A percentile compares a stretch with the other conserved stretches of the same genome.
Conservation (phyloP, 35 echinoderm and acorn worm species). For the Lytechinus variegatus region DNA sequence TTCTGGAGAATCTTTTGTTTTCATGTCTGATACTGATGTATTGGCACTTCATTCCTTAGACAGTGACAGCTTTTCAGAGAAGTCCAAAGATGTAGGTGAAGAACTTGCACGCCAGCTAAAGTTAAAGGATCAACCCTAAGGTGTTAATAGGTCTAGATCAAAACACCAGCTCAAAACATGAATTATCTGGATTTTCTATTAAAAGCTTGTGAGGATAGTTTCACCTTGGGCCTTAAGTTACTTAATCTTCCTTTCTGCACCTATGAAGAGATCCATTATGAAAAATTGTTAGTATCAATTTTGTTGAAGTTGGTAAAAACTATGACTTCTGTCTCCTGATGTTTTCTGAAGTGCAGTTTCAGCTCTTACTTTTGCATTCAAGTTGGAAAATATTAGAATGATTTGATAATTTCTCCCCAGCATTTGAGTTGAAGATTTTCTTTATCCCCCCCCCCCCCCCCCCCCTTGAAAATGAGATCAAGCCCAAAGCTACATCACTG, state of each 20-base stretch:
- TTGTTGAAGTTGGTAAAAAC: not conserved
- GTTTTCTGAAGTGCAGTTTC: not conserved
- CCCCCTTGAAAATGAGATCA: not conserved
- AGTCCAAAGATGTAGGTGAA: not conserved
- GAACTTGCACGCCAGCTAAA: not conserved
- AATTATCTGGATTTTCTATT: not conserved
- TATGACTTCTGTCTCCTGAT: not conserved
- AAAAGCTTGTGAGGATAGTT: not conserved
- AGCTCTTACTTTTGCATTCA: no score
- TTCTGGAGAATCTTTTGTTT: not conserved
- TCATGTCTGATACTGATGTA: not conserved
- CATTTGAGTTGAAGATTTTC: no score
- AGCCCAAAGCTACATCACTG: slow-evolving; percentile 7
- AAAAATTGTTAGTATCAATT: not conserved
- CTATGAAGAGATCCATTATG: not conserved
- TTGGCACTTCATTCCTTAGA: not conserved
- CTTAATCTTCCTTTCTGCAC: not conserved
- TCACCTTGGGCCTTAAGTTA: not conserved
- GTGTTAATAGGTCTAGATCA: not conserved
- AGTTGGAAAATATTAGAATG: no score
- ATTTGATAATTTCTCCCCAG: no score
- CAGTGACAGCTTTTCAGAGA: not conserved
- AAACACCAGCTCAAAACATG: not conserved
- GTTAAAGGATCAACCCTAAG: not conserved
- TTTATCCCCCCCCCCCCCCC: not conserved